Evolutionary conservation across 1,140 invertebrate genomes (phyloP), one percentile per base, ranked within the genome.

Genomic region (Eurosta solidaginis): DNA sequence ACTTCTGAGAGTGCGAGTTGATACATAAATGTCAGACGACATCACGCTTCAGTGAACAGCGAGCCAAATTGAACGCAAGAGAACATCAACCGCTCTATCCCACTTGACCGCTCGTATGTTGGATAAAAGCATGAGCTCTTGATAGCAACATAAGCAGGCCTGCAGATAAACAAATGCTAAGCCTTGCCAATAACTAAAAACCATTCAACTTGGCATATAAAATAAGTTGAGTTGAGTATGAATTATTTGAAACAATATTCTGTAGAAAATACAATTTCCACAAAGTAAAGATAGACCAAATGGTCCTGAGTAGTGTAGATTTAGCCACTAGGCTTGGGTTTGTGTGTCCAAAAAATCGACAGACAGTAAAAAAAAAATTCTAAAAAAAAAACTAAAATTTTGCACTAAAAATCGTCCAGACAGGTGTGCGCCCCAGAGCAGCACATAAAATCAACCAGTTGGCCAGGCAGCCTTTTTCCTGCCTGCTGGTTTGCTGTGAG

Each of bases 201-300:
- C 17, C 25, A 22, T 52, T n/a, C 20, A 22, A 9, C 7, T 52
- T 9, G 9, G n/a, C 3, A 49, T 49, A 17, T 49, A n/a, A 9
- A 17, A 0, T 40, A 36, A 68, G 33, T 42, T 20, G 52, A 77
- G 76, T 29, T 29, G 73, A 17, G 80, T 82, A 85, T 83, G 84
- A 85, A 85, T 85, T 85, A 85, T 85, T 85, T 85, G 84, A 85
- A 85, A 85, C 84, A 85, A 85, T 85, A 85, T 85, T 82, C 83
- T 84, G 80, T 59, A 82, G 84, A 85, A 85, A 85, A 85, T 84
- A 85, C 83, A 84, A 84, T 85, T 84, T 84, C 81, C 84, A 54
- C 75, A 54, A 14, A 47, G 9, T 42, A 40, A 1, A 40, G 52
- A n/a, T 20, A 36, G 59, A 47, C 52, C 36, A 36, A 9, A 9